Percentiles rank a stretch among this genome's conserved stretches.
These are phyloP conservation scores for Muntiacus muntjak DNA, from an alignment of 2,113 vertebrate species.

Conservation along the genomic window DNA sequence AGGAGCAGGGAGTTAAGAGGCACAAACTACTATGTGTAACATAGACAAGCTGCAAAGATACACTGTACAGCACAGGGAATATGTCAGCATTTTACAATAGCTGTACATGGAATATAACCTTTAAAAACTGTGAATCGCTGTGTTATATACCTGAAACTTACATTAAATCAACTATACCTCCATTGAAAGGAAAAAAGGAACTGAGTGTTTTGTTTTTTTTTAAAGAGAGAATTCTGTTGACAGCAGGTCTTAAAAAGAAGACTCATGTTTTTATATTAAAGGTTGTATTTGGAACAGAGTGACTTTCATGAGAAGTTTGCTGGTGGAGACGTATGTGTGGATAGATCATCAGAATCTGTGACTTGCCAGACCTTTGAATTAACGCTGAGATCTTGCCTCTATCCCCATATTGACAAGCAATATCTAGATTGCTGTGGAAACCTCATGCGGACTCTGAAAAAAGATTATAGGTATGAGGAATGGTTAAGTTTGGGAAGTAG, in stretches of 20 bases:
- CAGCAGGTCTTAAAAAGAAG: neutral
- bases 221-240: neutral
- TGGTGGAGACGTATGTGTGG: slow-evolving; percentile 89
- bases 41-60: neutral
- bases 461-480: slow-evolving; percentile 90
- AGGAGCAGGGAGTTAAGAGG: neutral
- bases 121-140: neutral
- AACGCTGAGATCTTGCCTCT: slow-evolving; percentile 94
- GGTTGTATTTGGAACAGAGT: slow-evolving; percentile 94
- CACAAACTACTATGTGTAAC: neutral
- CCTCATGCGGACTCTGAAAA: slow-evolving; percentile 96
- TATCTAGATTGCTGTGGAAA: slow-evolving; percentile 97
- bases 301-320: slow-evolving; percentile 95
- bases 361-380: slow-evolving; percentile 98
- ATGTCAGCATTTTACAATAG: neutral
- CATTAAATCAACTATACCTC: neutral
- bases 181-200: neutral
- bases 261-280: slow-evolving; percentile 72
- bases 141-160: neutral
- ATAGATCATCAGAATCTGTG: slow-evolving; percentile 95
- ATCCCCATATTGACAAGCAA: slow-evolving; percentile 94
- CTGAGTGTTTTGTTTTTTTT: neutral
- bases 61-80: neutral
- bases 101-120: neutral
- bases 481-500: neutral